phyloP scores from a whole-genome alignment of 2,113 vertebrate species.

The Prochilodus magdalenae region DNA sequence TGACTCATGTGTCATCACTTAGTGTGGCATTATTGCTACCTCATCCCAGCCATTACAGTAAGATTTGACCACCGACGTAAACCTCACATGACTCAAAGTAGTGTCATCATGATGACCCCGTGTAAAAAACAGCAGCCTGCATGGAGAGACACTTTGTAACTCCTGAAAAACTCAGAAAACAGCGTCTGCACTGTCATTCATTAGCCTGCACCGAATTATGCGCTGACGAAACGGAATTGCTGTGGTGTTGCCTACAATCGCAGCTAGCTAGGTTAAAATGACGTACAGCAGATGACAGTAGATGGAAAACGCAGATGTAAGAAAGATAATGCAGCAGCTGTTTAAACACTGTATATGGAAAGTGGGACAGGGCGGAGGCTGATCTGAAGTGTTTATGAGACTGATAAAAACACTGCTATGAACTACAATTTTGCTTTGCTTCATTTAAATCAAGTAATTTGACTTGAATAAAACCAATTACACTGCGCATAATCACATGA shows the following conservation, averaged over 20 bases:
- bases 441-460: neutral
- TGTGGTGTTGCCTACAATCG: slow-evolving; percentile 24
- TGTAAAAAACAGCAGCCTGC: slow-evolving; percentile 1
- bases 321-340: neutral
- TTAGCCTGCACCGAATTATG: slow-evolving; percentile 33
- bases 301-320: slow-evolving; percentile 19
- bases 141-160: slow-evolving; percentile 14
- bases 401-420: neutral
- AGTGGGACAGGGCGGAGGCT: neutral
- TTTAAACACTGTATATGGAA: slow-evolving; percentile 6
- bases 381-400: neutral
- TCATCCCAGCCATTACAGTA: slow-evolving; percentile 38
- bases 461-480: neutral
- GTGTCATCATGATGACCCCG: slow-evolving; percentile 40
- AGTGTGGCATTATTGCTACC: slow-evolving; percentile 34
- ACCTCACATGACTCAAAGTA: slow-evolving; percentile 42
- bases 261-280: neutral
- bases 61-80: slow-evolving; percentile 41
- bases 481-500: neutral
- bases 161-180: neutral
- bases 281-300: slow-evolving; percentile 3
- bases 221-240: slow-evolving; percentile 34
- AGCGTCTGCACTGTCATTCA: slow-evolving; percentile 49
- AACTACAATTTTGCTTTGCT: neutral
- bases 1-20: slow-evolving; percentile 32